Evolutionary conservation across 2,113 vertebrate species (phyloP), one percentile per base, ranked within the genome.

Genomic region (Myodes glareolus): DNA sequence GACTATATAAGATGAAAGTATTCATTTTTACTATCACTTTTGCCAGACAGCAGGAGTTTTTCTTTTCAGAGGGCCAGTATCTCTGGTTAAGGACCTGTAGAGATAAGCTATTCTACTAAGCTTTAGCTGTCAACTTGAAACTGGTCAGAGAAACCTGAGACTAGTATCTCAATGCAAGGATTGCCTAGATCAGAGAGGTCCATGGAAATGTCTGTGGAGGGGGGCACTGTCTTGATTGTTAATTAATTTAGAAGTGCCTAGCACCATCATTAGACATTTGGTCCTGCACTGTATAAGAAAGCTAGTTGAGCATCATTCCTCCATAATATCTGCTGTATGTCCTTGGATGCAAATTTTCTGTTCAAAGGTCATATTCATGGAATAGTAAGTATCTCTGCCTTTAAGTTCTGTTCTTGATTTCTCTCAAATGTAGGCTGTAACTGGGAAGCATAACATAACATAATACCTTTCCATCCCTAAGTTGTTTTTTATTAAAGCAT

Each of bases 131-230:
- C 77, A n/a, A 12, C 5, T n/a, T 55, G 21, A 81, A 58, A 58
- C 33, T n/a, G 2, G 2, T 11, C 19, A 13, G 10, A 58, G 5
- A n/a, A 0, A 2, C 23, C 31, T 58, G 10, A 58, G 10, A 81
- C n/a, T 21, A 36, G 10, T 7, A 5, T 58, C 21, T 58, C 52
- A n/a, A 58, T n/a, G 23, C 9, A 81, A 16, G 50, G 19, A 80
- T 36, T 36, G 4, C 31, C 17, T 11, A n/a, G 2, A 81, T n/a
- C 10, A 58, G 9, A 25, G 2, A 58, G 31, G 33, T 19, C 10
- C 23, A 55, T 23, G 5, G 19, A 55, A 21, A n/a, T 58, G 10
- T 12, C 21, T 55, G 19, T 81, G 19, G 16, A 11, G 31, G 33
- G 1, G 52, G 2, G 52, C 13, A 13, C 19, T 58, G 0, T 58